phyloP scores from a whole-genome alignment of 2,113 vertebrate species.

The Cariama cristata region DNA sequence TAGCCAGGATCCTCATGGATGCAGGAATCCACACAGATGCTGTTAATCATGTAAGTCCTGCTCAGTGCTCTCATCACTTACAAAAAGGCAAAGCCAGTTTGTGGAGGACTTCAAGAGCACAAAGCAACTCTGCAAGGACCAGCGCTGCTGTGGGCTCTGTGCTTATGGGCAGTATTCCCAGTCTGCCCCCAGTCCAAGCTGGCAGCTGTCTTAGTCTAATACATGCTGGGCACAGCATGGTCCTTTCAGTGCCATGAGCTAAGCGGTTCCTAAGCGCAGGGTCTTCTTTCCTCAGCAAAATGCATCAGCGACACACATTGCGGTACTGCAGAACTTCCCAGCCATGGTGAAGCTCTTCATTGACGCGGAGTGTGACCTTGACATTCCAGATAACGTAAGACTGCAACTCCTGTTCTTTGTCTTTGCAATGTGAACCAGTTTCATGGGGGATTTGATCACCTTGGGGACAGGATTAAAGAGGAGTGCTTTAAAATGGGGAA shows the following conservation, averaged over 20 bases:
- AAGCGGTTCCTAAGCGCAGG: background rate
- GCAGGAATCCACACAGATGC: slow-evolving; percentile 78
- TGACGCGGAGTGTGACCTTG: slow-evolving; percentile 80
- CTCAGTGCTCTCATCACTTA: background rate
- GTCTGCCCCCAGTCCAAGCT: background rate
- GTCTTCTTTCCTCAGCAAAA: slow-evolving; percentile 78
- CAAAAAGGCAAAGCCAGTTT: background rate
- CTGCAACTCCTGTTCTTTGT: background rate
- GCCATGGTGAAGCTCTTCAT: slow-evolving; percentile 82
- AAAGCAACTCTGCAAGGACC: background rate
- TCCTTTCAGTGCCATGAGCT: background rate
- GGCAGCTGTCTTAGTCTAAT: background rate
- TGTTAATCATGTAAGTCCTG: slow-evolving; percentile 80
- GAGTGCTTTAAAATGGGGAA: background rate
- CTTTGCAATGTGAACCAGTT: background rate
- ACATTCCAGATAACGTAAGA: slow-evolving; percentile 85
- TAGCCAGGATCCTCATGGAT: slow-evolving; percentile 76
- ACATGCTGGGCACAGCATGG: background rate
- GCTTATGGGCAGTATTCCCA: background rate
- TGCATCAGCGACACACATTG: slow-evolving; percentile 76
- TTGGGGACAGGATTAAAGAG: background rate
- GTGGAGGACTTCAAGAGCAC: background rate
- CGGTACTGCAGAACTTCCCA: slow-evolving; percentile 82
- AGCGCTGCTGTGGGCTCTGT: background rate
- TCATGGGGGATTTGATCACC: background rate